phyloP scores from a whole-genome alignment of 2,888 invertebrate genomes.

The Pilophorus perplexus region DNA sequence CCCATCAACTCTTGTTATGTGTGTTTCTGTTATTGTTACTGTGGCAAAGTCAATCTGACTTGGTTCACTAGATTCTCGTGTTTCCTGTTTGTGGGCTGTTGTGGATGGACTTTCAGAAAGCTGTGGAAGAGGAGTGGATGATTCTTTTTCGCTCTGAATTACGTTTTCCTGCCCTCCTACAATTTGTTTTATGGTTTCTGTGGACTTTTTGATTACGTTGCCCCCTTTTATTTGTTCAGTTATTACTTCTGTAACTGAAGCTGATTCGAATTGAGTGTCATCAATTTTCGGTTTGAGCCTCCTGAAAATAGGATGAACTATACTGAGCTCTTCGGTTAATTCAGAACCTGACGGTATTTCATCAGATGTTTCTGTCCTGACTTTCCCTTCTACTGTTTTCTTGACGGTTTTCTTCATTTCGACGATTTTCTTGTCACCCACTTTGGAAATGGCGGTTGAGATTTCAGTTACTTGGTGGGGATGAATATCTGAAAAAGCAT shows the following conservation, averaged over 20 bases:
- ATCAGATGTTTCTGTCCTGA: slow-evolving; percentile 25
- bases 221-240: slow-evolving; percentile 48
- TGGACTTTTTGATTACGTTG: slow-evolving; percentile 42
- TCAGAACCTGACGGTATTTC: slow-evolving; percentile 49
- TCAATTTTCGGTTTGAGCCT: slow-evolving; percentile 48
- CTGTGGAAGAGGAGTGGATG: too few relatives aligned
- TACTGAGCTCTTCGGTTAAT: slow-evolving; percentile 2
- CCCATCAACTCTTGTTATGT: too few relatives aligned
- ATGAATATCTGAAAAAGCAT: too few relatives aligned
- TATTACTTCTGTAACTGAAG: slow-evolving; percentile 51
- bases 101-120: too few relatives aligned
- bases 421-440: slow-evolving; percentile 54
- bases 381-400: slow-evolving; percentile 48
- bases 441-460: slow-evolving; percentile 49
- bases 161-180: slow-evolving; percentile 21
- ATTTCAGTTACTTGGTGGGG: slow-evolving; percentile 51
- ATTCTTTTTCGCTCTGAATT: slow-evolving; percentile 40
- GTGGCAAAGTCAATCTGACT: too few relatives aligned
- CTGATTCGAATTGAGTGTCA: slow-evolving; percentile 53
- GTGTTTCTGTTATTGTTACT: too few relatives aligned
- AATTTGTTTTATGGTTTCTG: slow-evolving; percentile 13
- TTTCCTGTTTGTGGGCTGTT: too few relatives aligned
- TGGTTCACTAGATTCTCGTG: too few relatives aligned
- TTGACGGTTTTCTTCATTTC: slow-evolving; percentile 52
- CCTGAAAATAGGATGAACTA: slow-evolving; percentile 50